phyloP scores from a whole-genome alignment of 2,113 vertebrate genomes.

The Tragulus kanchil region DNA sequence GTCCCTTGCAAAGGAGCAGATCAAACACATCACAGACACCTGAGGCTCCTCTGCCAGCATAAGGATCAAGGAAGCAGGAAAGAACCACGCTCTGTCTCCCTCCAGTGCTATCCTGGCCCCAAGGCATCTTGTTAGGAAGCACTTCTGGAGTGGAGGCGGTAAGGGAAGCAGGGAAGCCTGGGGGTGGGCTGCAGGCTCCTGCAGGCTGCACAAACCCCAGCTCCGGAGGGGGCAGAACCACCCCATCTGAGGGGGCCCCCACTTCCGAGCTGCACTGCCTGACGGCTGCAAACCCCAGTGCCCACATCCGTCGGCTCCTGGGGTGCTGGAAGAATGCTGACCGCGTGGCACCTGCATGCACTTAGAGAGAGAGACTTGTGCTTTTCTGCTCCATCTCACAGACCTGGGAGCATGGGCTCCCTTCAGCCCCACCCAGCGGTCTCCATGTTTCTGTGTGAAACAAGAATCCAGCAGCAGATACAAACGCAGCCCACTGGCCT shows the following conservation, averaged over 20 bases:
- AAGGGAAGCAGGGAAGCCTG: not conserved
- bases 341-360: not conserved
- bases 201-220: not conserved
- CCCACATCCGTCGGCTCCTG: not conserved
- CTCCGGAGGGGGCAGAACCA: not conserved
- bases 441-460: not conserved
- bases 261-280: not conserved
- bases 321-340: not conserved
- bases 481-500: not conserved
- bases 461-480: not conserved
- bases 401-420: not conserved
- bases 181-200: not conserved
- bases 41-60: too few relatives aligned
- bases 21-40: not conserved
- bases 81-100: rapidly evolving
- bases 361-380: not conserved
- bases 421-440: not conserved
- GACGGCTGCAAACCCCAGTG: not conserved
- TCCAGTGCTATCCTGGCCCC: too few relatives aligned
- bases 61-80: not conserved
- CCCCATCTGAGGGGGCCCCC: not conserved
- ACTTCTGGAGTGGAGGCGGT: rapidly evolving
- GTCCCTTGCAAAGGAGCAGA: not conserved
- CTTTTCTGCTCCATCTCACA: not conserved
- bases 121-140: not conserved